Percentiles rank a stretch among this genome's conserved stretches.
Evolutionary conservation across 2,888 invertebrate species (phyloP).

Genomic region (Callyntrura guangdongensis): DNA sequence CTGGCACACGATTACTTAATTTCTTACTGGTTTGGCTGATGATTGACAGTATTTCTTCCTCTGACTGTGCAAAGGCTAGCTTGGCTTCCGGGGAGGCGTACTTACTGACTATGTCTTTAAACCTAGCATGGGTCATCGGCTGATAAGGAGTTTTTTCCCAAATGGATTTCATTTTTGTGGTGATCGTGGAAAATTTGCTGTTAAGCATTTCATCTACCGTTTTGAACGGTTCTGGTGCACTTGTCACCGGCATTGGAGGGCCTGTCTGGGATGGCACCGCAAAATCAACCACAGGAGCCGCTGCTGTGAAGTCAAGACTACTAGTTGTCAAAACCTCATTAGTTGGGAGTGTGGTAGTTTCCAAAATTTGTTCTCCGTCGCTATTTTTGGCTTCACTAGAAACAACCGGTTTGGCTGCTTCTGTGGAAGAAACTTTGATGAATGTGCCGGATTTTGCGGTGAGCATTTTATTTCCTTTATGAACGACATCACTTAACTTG

Average conservation of each 20-base stretch:
- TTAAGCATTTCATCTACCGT: conserved; percentile 55
- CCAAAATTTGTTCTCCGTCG: not conserved
- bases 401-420: no score
- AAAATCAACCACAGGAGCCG: no score
- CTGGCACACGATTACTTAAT: not conserved
- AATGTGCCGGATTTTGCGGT: no score
- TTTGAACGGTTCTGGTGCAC: conserved; percentile 31
- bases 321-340: not conserved
- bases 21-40: not conserved
- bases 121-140: conserved; percentile 61
- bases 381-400: no score
- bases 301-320: not conserved
- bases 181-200: conserved; percentile 43
- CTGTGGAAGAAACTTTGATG: no score
- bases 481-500: no score
- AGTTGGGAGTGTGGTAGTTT: no score
- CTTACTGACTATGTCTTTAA: conserved; percentile 56
- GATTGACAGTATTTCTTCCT: not conserved
- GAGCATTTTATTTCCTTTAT: no score
- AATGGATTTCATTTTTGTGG: conserved; percentile 56
- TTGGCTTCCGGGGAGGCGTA: not conserved
- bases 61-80: not conserved
- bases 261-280: not conserved
- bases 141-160: conserved; percentile 62
- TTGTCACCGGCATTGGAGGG: not conserved